Percentiles rank a stretch among this genome's conserved stretches.
Conservation (phyloP, 2,113 vertebrate genomes). For the Corvus hawaiiensis region DNA sequence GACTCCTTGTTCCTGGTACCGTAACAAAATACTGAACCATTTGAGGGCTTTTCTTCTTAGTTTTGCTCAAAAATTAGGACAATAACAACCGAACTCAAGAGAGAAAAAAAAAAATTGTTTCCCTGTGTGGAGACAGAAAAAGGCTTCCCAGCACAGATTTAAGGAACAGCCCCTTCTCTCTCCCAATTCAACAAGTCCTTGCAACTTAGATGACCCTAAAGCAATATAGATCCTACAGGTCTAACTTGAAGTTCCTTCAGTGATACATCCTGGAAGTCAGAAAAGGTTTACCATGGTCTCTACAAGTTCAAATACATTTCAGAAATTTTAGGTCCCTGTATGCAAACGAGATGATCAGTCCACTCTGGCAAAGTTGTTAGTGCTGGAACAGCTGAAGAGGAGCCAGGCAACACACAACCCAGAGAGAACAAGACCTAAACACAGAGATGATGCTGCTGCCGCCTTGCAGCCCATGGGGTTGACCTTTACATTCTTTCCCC, state of each 20-base stretch:
- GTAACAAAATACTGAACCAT: background rate
- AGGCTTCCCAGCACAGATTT: background rate
- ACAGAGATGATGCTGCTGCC: background rate
- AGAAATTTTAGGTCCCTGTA: background rate
- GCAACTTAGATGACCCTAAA: background rate
- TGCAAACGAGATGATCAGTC: background rate
- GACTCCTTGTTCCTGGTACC: background rate
- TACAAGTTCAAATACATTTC: background rate
- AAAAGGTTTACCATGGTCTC: background rate
- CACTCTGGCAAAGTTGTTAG: background rate
- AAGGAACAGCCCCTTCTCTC: background rate
- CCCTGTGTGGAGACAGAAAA: background rate
- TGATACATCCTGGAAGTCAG: background rate
- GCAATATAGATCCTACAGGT: background rate
- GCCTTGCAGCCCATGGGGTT: background rate
- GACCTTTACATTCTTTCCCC: background rate
- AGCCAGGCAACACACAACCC: background rate
- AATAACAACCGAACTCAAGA: background rate
- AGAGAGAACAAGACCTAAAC: background rate
- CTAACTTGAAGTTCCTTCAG: background rate
- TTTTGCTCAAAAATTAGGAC: background rate
- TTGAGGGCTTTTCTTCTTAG: background rate
- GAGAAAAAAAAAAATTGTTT: background rate
- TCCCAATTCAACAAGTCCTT: background rate
- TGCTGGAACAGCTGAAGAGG: background rate